These are phyloP conservation scores for Pao palembangensis DNA, from an alignment of 2,113 vertebrate genomes.

Conservation along the genomic window DNA sequence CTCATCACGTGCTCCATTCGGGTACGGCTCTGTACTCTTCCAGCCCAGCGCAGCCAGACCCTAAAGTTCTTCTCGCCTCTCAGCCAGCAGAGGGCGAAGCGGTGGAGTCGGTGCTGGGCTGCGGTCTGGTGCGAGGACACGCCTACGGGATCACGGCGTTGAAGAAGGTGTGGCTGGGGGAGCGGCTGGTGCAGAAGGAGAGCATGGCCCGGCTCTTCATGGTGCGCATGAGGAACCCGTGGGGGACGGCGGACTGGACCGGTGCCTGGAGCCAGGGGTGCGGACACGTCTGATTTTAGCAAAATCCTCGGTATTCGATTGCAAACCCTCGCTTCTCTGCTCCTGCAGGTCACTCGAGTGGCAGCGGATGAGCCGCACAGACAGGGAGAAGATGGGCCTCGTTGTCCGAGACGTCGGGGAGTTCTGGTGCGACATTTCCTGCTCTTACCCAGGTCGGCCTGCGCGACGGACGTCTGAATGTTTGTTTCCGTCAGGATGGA, in stretches of 20 bases:
- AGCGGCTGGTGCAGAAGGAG: conserved; percentile 47
- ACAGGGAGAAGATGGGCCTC: conserved; percentile 77
- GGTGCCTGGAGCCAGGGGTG: conserved; percentile 80
- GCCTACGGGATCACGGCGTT: conserved; percentile 78
- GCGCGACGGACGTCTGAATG: background rate
- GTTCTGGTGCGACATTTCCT: conserved; percentile 70
- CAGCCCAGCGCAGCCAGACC: background rate
- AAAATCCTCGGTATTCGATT: conserved; percentile 1
- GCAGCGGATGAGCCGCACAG: conserved; percentile 68
- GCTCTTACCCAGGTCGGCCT: background rate
- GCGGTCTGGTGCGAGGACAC: conserved; percentile 78
- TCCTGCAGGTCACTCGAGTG: conserved; percentile 76
- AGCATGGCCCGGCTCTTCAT: conserved; percentile 63
- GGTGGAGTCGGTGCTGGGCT: conserved; percentile 74
- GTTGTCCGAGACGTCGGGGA: conserved; percentile 76
- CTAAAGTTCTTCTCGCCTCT: background rate
- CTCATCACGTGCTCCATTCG: conserved; percentile 81
- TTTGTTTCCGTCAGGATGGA: conserved; percentile 72
- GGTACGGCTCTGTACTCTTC: conserved; percentile 40
- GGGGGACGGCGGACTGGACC: conserved; percentile 80
- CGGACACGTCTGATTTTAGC: conserved; percentile 16
- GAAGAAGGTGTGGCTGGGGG: conserved; percentile 63
- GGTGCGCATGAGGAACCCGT: conserved; percentile 80
- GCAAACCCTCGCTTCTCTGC: background rate
- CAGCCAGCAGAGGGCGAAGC: conserved; percentile 75